phyloP scores from a whole-genome alignment of 2,113 vertebrate species.

The Colius striatus region DNA sequence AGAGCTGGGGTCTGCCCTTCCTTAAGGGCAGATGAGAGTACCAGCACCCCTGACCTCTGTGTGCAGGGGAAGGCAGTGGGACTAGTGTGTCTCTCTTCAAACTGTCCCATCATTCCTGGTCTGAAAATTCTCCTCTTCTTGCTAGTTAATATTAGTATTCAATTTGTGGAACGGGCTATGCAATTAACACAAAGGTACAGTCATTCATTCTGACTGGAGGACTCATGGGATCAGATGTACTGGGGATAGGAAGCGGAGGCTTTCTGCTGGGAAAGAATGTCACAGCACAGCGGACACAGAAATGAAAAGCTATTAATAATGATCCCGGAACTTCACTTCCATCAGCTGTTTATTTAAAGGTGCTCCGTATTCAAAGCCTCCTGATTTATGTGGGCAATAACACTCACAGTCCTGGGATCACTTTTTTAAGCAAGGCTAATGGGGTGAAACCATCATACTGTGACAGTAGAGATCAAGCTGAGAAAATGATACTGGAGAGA shows the following conservation, averaged over 20 bases:
- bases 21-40: not conserved
- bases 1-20: not conserved
- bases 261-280: conserved; percentile 82
- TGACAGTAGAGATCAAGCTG: conserved; percentile 72
- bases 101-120: not conserved
- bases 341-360: conserved; percentile 88
- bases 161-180: conserved; percentile 48
- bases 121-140: not conserved
- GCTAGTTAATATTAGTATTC: conserved; percentile 72
- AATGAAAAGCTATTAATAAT: conserved; percentile 87
- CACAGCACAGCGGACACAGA: conserved; percentile 83
- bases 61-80: not conserved
- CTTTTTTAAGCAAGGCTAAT: conserved; percentile 83
- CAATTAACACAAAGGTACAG: conserved; percentile 80
- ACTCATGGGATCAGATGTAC: conserved; percentile 73
- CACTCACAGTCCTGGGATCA: conserved; percentile 67
- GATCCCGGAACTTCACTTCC: conserved; percentile 82
- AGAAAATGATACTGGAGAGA: conserved; percentile 73
- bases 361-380: conserved; percentile 77
- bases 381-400: conserved; percentile 86
- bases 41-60: not conserved
- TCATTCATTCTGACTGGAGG: conserved; percentile 80
- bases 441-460: conserved; percentile 78
- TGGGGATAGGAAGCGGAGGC: conserved; percentile 71
- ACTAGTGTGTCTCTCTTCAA: not conserved